phyloP scores from a whole-genome alignment of 2,888 invertebrate genomes.

The Sinohyriopsis cumingii region DNA sequence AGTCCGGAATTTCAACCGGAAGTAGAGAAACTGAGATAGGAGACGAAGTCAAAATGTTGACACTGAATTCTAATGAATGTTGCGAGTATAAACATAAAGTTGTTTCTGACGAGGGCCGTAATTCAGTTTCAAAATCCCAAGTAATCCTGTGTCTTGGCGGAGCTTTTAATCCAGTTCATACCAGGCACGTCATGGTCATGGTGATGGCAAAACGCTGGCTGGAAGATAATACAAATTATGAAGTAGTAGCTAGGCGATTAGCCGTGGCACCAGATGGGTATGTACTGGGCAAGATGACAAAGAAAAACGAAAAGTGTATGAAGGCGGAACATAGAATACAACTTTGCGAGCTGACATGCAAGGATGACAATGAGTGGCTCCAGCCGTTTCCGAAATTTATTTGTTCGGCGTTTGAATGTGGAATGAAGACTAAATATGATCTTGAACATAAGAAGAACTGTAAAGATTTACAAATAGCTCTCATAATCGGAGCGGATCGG shows the following conservation, averaged over 20 bases:
- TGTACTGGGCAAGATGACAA: conserved; percentile 24
- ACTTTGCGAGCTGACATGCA: conserved; percentile 29
- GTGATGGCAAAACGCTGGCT: conserved; percentile 26
- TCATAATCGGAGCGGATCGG: conserved; percentile 35
- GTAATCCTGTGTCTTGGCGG: conserved; percentile 30
- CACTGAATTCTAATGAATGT: too few relatives aligned
- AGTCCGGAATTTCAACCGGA: too few relatives aligned
- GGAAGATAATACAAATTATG: conserved; percentile 29
- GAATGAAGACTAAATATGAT: conserved; percentile 16
- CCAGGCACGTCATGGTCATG: conserved; percentile 29
- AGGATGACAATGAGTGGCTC: conserved; percentile 18
- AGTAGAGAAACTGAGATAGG: too few relatives aligned
- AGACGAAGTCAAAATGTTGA: too few relatives aligned
- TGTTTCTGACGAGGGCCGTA: too few relatives aligned
- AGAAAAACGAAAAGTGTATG: conserved; percentile 20
- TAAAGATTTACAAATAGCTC: conserved; percentile 13
- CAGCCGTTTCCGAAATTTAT: conserved; percentile 21
- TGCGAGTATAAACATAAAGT: too few relatives aligned
- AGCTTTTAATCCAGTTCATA: conserved; percentile 39
- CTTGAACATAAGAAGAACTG: not conserved
- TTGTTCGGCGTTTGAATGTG: conserved; percentile 31
- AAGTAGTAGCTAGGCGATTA: conserved; percentile 26
- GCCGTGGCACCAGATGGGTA: conserved; percentile 38
- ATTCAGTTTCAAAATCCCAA: conserved; percentile 1
- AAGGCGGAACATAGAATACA: conserved; percentile 29